Percentiles rank a stretch among this genome's conserved stretches.
Conservation (phyloP, 1,140 invertebrate genomes). For the Sarcophaga peregrina region DNA sequence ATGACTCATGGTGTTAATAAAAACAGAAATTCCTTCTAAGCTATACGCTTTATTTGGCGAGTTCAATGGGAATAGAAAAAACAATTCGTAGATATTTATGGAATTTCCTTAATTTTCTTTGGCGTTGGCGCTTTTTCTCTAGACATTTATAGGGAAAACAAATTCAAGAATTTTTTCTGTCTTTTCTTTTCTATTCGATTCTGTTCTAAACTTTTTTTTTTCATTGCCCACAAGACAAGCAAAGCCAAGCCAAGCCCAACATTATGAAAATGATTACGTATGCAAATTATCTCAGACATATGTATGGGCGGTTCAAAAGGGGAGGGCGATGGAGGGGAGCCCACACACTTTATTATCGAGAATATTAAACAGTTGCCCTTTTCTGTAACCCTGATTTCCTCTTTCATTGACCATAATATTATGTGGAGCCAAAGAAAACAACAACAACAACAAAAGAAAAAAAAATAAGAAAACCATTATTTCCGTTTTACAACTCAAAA, state of each 20-base stretch:
- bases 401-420: conserved; percentile 34
- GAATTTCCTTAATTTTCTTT: not conserved
- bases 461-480: not conserved
- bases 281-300: too few relatives aligned
- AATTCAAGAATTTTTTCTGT: not conserved
- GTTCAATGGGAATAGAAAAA: too few relatives aligned
- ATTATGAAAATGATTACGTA: not conserved
- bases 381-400: conserved; percentile 45
- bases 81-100: not conserved
- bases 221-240: too few relatives aligned
- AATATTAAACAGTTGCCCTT: conserved; percentile 31
- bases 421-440: too few relatives aligned
- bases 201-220: not conserved
- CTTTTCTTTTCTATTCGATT: too few relatives aligned
- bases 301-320: too few relatives aligned
- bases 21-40: too few relatives aligned
- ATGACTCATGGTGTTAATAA: too few relatives aligned
- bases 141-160: not conserved
- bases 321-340: too few relatives aligned
- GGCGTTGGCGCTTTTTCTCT: not conserved
- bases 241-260: not conserved
- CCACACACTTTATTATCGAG: not conserved
- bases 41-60: too few relatives aligned
- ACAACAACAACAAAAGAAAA: conserved; percentile 29
- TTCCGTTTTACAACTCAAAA: conserved; percentile 25